phyloP scores from a whole-genome alignment of 92 coral and sea anemone species.

The Zoanthus solanderi region DNA sequence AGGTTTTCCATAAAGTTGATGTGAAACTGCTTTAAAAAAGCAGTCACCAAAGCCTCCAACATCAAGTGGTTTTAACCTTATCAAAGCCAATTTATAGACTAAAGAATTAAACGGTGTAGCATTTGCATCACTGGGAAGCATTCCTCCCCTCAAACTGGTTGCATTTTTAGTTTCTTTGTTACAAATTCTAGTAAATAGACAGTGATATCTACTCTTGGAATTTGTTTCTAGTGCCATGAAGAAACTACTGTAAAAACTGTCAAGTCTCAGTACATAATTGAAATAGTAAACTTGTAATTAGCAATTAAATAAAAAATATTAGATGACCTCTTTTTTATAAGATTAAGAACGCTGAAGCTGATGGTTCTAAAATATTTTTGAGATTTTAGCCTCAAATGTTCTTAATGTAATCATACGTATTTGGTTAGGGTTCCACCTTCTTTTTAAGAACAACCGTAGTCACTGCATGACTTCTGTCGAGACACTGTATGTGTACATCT shows the following conservation, averaged over 20 bases:
- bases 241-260: constrained; percentile 1
- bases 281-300: background rate
- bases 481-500: too few species aligned
- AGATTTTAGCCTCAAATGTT: too few species aligned
- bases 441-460: too few species aligned
- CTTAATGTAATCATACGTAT: too few species aligned
- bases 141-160: constrained; percentile 16
- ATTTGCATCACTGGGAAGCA: constrained; percentile 5
- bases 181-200: constrained; percentile 2
- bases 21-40: constrained; percentile 18
- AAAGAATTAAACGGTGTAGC: constrained; percentile 12
- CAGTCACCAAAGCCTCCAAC: constrained; percentile 12
- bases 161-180: constrained; percentile 9
- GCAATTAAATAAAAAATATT: background rate
- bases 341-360: too few species aligned
- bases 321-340: background rate
- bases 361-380: too few species aligned
- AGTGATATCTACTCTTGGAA: constrained; percentile 5
- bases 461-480: too few species aligned
- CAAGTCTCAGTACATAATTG: constrained; percentile 6
- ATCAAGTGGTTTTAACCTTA: constrained; percentile 19
- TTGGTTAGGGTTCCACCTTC: too few species aligned
- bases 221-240: constrained; percentile 13
- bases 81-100: constrained; percentile 14
- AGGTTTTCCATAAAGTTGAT: constrained; percentile 15